Evolutionary conservation across 2,888 invertebrate species (phyloP).

Genomic region (Melangyna quadrimaculata): DNA sequence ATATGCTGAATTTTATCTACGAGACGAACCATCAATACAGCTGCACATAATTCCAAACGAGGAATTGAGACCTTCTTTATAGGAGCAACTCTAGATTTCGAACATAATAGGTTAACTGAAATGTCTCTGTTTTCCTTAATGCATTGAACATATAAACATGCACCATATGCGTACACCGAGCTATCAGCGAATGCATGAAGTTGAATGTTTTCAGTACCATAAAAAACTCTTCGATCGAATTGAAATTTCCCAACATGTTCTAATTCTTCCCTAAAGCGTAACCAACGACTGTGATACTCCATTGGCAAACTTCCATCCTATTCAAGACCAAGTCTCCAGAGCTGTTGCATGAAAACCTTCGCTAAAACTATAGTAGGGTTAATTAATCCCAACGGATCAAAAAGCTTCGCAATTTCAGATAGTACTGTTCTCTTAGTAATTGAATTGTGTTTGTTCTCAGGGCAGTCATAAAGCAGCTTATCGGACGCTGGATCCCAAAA

Average conservation of each 20-base stretch:
- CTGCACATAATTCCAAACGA: too few species aligned
- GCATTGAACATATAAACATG: conserved; percentile 4
- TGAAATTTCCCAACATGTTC: background rate
- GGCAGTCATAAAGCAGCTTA: conserved; percentile 6
- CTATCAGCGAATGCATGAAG: conserved; percentile 23
- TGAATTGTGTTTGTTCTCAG: background rate
- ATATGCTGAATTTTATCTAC: background rate
- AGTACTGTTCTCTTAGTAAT: conserved; percentile 11
- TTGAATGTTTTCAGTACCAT: background rate
- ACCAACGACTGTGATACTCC: conserved; percentile 16
- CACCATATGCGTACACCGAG: background rate
- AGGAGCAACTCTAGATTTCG: too few species aligned
- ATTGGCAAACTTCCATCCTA: background rate
- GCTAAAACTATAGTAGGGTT: background rate
- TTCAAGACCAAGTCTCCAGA: background rate
- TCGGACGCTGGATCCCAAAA: background rate
- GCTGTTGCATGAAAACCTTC: conserved; percentile 13
- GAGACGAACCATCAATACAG: conserved; percentile 5
- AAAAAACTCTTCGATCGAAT: background rate
- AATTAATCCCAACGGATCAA: too few species aligned
- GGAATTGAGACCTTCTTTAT: too few species aligned
- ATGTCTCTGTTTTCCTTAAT: background rate
- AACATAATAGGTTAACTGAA: too few species aligned
- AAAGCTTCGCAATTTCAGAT: conserved; percentile 1
- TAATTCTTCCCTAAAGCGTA: conserved; percentile 14